Percentiles rank a stretch among this genome's conserved stretches.
Conservation (phyloP, 2,797 vertebrate genomes). For the Podargus strigoides region DNA sequence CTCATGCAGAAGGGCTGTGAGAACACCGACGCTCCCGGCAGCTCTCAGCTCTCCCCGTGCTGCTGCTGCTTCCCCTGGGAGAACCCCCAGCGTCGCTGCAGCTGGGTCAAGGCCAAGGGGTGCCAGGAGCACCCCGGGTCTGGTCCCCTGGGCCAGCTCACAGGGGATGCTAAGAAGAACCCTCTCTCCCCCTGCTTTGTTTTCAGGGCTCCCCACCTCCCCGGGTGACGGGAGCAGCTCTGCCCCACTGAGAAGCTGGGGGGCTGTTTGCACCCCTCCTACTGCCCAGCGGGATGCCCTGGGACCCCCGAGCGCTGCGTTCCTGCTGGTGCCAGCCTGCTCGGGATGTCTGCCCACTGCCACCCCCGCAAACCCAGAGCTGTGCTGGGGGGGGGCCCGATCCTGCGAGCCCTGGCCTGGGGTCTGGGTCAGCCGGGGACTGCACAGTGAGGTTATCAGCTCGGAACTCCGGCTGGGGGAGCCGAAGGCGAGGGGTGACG, state of each 20-base stretch:
- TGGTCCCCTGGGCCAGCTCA: neutral
- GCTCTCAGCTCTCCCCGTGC: fast-evolving
- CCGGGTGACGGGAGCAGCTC: neutral
- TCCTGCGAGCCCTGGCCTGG: neutral
- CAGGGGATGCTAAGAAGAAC: neutral
- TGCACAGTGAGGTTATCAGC: fast-evolving
- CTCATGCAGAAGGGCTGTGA: neutral
- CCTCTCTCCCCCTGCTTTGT: fast-evolving
- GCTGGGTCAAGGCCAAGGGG: neutral
- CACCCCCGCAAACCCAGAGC: too few relatives aligned
- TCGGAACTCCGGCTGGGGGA: fast-evolving
- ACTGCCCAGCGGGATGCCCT: neutral
- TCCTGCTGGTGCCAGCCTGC: fast-evolving
- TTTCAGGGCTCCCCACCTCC: neutral
- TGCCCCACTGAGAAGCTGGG: neutral
- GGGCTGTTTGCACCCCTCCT: neutral
- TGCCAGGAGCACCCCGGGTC: fast-evolving
- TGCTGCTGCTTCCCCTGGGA: neutral
- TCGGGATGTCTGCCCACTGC: fast-evolving
- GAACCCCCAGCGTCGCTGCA: fast-evolving
- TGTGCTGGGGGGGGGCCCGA: fast-evolving
- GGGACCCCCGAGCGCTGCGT: fast-evolving
- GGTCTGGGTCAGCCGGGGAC: fast-evolving
- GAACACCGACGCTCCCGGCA: neutral
- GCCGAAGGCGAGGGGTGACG: fast-evolving